These are phyloP conservation scores for Tinea pellionella DNA, from an alignment of 2,888 invertebrate species.

Conservation along the genomic window DNA sequence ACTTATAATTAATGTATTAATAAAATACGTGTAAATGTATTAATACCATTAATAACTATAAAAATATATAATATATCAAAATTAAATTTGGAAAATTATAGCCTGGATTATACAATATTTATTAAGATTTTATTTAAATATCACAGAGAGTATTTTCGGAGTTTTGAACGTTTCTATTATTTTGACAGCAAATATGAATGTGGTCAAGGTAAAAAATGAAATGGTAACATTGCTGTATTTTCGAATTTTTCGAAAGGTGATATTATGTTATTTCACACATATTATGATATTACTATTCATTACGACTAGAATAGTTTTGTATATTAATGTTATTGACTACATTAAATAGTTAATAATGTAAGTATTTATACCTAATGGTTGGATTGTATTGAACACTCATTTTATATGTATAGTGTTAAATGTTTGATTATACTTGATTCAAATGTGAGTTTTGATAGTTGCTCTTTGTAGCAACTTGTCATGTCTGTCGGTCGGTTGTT, in stretches of 20 bases:
- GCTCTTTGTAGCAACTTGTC: constrained; percentile 25
- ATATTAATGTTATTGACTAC: no score
- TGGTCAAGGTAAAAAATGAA: neutral
- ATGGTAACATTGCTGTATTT: neutral
- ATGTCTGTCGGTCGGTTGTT: constrained; percentile 37
- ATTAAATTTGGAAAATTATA: no score
- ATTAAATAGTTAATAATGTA: neutral
- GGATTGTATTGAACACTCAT: neutral
- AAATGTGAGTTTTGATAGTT: neutral
- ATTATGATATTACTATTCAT: neutral
- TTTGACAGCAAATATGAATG: neutral
- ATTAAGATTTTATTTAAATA: no score
- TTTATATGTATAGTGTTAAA: neutral
- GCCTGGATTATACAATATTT: no score
- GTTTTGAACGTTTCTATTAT: neutral
- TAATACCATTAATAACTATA: no score
- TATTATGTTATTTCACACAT: neutral
- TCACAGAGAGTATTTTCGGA: no score
- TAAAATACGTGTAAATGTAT: no score
- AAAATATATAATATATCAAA: no score
- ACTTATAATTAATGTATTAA: no score
- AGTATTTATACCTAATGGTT: neutral
- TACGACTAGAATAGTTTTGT: neutral
- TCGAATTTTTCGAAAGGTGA: neutral
- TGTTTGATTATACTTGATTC: neutral